phyloP scores from a whole-genome alignment of 2,888 invertebrate species.

The Sesia apiformis region DNA sequence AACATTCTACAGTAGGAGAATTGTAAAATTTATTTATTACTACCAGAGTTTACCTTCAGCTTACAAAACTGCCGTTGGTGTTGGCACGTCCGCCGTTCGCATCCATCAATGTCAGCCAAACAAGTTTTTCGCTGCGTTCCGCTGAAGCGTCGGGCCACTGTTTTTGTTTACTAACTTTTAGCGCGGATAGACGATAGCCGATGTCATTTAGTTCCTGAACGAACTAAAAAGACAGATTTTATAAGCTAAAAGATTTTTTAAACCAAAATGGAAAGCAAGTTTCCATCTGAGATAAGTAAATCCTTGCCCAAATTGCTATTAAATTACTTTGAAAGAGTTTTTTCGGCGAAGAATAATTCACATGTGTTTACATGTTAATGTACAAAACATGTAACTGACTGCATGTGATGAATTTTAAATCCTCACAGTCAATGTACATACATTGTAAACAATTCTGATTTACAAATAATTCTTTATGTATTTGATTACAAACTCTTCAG shows the following conservation, averaged over 20 bases:
- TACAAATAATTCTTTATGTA: too few species aligned
- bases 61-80: constrained; percentile 35
- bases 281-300: too few species aligned
- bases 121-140: constrained; percentile 62
- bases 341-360: too few species aligned
- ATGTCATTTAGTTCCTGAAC: constrained; percentile 1
- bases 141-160: constrained; percentile 43
- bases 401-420: too few species aligned
- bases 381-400: too few species aligned
- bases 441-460: too few species aligned
- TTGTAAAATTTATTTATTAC: constrained; percentile 20
- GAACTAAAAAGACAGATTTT: not conserved
- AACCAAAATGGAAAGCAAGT: too few species aligned
- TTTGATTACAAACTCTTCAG: too few species aligned
- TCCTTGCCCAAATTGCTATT: too few species aligned
- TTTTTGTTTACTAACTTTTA: constrained; percentile 64
- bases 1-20: constrained; percentile 1
- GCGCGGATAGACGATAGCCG: constrained; percentile 3
- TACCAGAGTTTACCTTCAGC: constrained; percentile 25
- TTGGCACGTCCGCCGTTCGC: constrained; percentile 39
- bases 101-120: constrained; percentile 63
- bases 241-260: not conserved
- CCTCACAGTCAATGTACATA: too few species aligned
- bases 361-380: too few species aligned
- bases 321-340: too few species aligned